Evolutionary conservation across 1,140 invertebrate species (phyloP), one percentile per base, ranked within the genome.

Genomic region (Steinernema feltiae): DNA sequence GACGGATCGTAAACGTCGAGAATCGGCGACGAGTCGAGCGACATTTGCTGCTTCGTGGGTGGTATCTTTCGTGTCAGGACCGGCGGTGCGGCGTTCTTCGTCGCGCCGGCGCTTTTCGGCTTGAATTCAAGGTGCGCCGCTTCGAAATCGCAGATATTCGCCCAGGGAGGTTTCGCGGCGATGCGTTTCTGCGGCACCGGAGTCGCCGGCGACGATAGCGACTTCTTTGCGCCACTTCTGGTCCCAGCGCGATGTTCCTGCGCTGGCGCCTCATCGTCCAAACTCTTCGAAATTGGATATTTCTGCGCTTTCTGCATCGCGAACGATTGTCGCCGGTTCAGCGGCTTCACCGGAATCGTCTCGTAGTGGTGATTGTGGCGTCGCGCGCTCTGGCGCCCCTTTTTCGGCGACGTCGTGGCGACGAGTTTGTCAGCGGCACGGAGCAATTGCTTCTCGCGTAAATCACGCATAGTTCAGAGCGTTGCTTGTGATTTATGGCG

Each of bases 361-460:
- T 63, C 53, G 53, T 63, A 63, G 53, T 63, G 53, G 24, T 63
- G 53, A 63, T 63, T 63, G 24, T 63, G 53, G 53, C 53, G 53
- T 15, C 53, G 53, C 15, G 53, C n/a, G n/a, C n/a, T n/a, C n/a
- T n/a, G n/a, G n/a, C n/a, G 53, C 3, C 53, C 24, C 53, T 63
- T 63, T 63, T 63, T 63, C 7, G 53, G 53, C 12, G 53, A 63
- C 12, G 53, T 63, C 53, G 53, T 63, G 3, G 53, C 2, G 53
- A 63, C 53, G 53, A 63, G 53, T 63, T 63, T 63, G 15, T 63
- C 53, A 3, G 12, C 24, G 53, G 24, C 12, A 21, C 53, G 24
- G 24, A 63, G 53, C 15, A 63, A 21, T 27, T 63, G 53, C 24
- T 63, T 63, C 24, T 63, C 53, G 12, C 53, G 53, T 63, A 63